Base-by-base conservation (phyloP, 92 coral and sea anemone species). In the Porites divaricata region DNA sequence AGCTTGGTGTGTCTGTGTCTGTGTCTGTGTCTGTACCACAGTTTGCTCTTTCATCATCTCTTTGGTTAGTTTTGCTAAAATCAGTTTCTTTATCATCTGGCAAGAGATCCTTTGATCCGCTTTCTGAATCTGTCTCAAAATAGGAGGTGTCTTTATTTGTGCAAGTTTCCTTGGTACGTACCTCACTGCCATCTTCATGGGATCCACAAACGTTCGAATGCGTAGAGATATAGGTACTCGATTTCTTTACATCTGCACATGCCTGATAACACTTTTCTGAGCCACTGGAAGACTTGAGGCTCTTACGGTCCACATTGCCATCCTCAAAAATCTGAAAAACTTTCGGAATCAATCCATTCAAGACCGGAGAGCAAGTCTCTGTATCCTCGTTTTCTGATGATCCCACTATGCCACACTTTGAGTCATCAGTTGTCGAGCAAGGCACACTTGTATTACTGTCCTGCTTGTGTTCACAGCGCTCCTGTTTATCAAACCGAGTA, bases 281-380 rank as follows among this genome's bases (percentile, higher is more conserved):
- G 17, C 22, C 21, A 70, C 15, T 1, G 25, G 51, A 54, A 61
- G 45, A 20, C 25, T 45, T 15, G 25, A 24, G 12, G 7, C 24
- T 9, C 10, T 23, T 23, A 1, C 14, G 16, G 17, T 53, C 3
- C 52, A 52, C 22, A 52, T 22, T 78, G 19, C 64, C 71, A 19
- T 51, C 19, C 48, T 78, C 69, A 48, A 16, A 4, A 7, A 45
- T 48, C 35, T 74, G 59, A 56, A 48, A 80, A 81, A 74, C 59
- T 50, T 65, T 67, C 7, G 62, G 50, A 20, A 72, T 53, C 16
- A 86, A 23, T 24, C 80, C 85, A 15, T 81, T 66, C 21, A 79
- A 15, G 45, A 71, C 56, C 49, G 62, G 24, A 20, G 63, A 20
- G 26, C 72, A 22, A 62, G 23, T 21, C 13, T 52, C 41, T 50